Evolutionary conservation across 2,797 vertebrate genomes (phyloP).

Genomic region (Pseudochirops corinnae): DNA sequence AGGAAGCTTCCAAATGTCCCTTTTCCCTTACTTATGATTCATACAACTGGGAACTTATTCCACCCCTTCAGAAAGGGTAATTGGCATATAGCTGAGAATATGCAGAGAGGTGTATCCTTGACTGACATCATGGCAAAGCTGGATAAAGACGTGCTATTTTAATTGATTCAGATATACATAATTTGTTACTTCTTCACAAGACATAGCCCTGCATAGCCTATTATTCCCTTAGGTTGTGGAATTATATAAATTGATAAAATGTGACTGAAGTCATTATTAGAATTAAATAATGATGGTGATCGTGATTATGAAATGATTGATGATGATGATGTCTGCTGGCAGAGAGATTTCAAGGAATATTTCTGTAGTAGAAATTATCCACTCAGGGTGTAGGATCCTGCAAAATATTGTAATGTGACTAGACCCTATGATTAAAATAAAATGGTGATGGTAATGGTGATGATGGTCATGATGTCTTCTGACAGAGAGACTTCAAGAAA

Average conservation of each 20-base stretch:
- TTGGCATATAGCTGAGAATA: neutral
- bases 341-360: no score
- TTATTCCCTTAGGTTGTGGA: neutral
- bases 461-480: no score
- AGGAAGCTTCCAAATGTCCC: neutral
- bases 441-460: no score
- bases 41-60: neutral
- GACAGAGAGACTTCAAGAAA: neutral
- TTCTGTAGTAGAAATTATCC: no score
- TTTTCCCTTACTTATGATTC: neutral
- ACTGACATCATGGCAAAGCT: neutral
- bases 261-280: neutral
- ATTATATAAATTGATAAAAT: neutral
- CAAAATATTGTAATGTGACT: no score
- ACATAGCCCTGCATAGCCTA: neutral
- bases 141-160: neutral
- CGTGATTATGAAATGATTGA: no score
- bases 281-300: neutral
- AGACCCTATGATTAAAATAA: no score
- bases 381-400: no score
- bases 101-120: neutral
- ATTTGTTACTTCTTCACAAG: neutral
- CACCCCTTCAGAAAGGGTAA: neutral
- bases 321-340: no score
- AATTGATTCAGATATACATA: neutral